These are phyloP conservation scores for Drosophila atroscutellata DNA, from an alignment of 2,888 invertebrate genomes.

Conservation along the genomic window DNA sequence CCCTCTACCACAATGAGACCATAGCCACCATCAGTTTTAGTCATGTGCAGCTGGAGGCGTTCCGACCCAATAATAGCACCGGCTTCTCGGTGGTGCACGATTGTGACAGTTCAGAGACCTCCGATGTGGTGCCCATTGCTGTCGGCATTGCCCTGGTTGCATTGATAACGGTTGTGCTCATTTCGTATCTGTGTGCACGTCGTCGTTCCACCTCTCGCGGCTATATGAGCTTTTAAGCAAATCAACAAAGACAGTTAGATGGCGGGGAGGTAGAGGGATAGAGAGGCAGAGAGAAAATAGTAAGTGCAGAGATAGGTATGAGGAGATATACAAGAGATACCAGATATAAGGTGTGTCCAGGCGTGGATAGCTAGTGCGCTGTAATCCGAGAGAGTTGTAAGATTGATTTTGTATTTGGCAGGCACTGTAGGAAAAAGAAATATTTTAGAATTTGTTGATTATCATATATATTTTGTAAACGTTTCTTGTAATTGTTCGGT, in stretches of 20 bases:
- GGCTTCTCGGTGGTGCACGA: constrained; percentile 90
- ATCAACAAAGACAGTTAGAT: neutral
- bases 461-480: constrained; percentile 28
- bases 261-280: neutral
- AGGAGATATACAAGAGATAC: constrained; percentile 15
- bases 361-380: constrained; percentile 41
- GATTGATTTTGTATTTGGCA: constrained; percentile 79
- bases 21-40: constrained; percentile 87
- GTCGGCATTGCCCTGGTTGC: constrained; percentile 97
- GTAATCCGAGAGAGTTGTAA: constrained; percentile 75
- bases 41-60: constrained; percentile 91
- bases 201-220: constrained; percentile 93
- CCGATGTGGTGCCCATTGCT: constrained; percentile 98
- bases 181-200: constrained; percentile 96
- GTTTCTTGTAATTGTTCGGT: constrained; percentile 7
- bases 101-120: constrained; percentile 90
- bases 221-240: constrained; percentile 86
- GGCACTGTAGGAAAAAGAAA: constrained; percentile 39
- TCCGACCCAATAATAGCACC: constrained; percentile 86
- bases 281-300: neutral
- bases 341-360: constrained; percentile 1
- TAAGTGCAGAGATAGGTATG: constrained; percentile 13
- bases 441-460: constrained; percentile 49
- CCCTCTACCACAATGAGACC: constrained; percentile 53
- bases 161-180: constrained; percentile 90